Base-by-base conservation (phyloP, 2,888 invertebrate species). In the Lithophane ornitopus region DNA sequence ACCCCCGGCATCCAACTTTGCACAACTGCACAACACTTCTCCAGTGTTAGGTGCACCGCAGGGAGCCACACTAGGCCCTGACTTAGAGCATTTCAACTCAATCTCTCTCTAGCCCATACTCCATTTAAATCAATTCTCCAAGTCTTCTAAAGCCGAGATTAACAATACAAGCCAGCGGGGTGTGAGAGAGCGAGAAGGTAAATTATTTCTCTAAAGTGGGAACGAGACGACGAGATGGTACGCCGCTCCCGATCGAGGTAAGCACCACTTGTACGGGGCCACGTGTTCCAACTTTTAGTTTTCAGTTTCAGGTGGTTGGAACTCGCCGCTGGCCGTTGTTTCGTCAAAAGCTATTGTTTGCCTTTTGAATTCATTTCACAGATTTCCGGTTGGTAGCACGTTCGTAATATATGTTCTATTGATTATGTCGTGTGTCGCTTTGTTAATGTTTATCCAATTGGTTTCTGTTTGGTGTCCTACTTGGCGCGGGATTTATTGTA, bases 141-240 rank as follows among this genome's bases (percentile, higher is more conserved):
- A 80, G 74, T 81, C 85, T 79, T 80, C 80, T 84, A 81, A 80
- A 82, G 78, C 82, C 77, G 77, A 82, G 81, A 84, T 89, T 89
- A 89, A 85, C 86, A 89, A 89, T 88, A 89, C 89, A 89, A 90
- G 90, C 88, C 87, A 90, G 90, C 93, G 93, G 94, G 95, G 94
- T 90, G 95, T 95, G 96, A 95, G 95, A 95, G 96, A 96, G 95
- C 94, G 95, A 94, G 95, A 93, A 89, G 92, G 93, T 81, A 87
- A 83, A 93, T 93, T 94, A 90, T 93, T 89, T 81, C 78, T 94
- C 87, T 93, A 95, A 96, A 96, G 96, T 96, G 96, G 95, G 95
- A 96, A 96, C 95, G 95, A 96, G 96, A 95, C 94, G 92, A 88
- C 91, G 92, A 87, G 91, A 96, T 96, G 96, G 91, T 92, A 90